Evolutionary conservation across 2,888 invertebrate genomes (phyloP), one percentile per base, ranked within the genome.

Genomic region (Mactromeris polynyma): DNA sequence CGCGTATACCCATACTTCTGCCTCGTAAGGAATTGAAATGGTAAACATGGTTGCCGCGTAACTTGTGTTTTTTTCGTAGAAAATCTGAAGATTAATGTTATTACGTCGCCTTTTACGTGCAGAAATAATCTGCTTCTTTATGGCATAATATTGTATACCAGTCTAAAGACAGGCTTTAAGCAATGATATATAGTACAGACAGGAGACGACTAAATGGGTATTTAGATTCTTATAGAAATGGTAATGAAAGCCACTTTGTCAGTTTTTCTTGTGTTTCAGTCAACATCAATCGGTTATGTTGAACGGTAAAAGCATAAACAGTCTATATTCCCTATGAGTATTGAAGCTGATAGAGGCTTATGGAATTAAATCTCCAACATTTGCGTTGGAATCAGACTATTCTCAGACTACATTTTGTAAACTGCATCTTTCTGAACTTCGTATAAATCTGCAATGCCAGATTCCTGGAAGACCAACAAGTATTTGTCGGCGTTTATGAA

Each of bases 51-150:
- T 64, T 26, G 58, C 17, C 33, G 11, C 33, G 19, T 73, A 73
- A 26, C 33, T 73, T 31, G 33, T 73, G 73, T 73, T 73, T 73
- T 73, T 73, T 33, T 33, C 26, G 33, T 33, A 26, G 73, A 73
- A 73, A 73, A 19, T 73, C 14, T 36, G 14, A 73, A 73, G 73
- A 73, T 73, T 73, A 73, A 73, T 73, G 36, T 73, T 73, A 33
- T 33, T 73, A 73, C 26, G 73, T 73, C 73, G 73, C 73, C 73
- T 73, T 36, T 73, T 17, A 73, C 73, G 73, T 73, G 73, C n/a
- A 73, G 73, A 73, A 73, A 73, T 73, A 73, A 73, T 73, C 73
- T 73, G 33, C 14, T 36, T 36, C 26, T 33, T 73, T 73, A 73
- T 73, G 4, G 73, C 19, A 73, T 36, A 73, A 73, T 73, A 33